Evolutionary conservation across 2,888 invertebrate genomes (phyloP), one percentile per base, ranked within the genome.

Genomic region (Limnephilus auricula): DNA sequence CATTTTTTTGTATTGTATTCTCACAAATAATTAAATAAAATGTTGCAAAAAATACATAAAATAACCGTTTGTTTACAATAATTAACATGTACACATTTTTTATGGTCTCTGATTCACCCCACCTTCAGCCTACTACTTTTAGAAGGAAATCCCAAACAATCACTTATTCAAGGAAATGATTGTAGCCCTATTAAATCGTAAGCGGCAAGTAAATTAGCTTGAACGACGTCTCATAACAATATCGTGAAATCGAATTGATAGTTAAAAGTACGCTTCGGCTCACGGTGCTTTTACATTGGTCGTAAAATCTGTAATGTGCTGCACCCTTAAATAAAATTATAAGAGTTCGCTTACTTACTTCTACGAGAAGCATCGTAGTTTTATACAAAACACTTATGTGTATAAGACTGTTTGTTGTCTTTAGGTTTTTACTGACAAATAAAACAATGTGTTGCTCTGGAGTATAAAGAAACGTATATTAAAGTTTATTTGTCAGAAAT

Each of bases 201-300:
- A 83, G 83, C 37, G 37, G 10, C 25, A 37, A 12, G 37, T 83
- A 83, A 83, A 83, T 83, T 34, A 25, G 32, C 83, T 15, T 25
- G 25, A 83, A 83, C 37, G 37, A 25, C 25, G 37, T 32, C 34
- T 83, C 18, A 18, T 83, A 83, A 83, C 32, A 34, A 83, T 34
- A 83, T 32, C 32, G 83, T 32, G 15, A 37, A 34, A 83, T 32
- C 32, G 83, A 83, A 34, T 80, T 37, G 83, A 34, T 32, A 83
- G 83, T 83, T 83, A 83, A 83, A 34, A 83, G 37, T 13, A 83
- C 83, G 32, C 30, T 83, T 34, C 82, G 6, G 30, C 34, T 83
- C 6, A 25, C 83, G 25, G 37, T 25, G 83, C 32, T 37, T 13
- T 83, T 83, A 83, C 37, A 9, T 83, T 37, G 34, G 34, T 83